These are phyloP conservation scores for Ailuropoda melanoleuca DNA, from an alignment of 2,113 vertebrate genomes.

Conservation along the genomic window DNA sequence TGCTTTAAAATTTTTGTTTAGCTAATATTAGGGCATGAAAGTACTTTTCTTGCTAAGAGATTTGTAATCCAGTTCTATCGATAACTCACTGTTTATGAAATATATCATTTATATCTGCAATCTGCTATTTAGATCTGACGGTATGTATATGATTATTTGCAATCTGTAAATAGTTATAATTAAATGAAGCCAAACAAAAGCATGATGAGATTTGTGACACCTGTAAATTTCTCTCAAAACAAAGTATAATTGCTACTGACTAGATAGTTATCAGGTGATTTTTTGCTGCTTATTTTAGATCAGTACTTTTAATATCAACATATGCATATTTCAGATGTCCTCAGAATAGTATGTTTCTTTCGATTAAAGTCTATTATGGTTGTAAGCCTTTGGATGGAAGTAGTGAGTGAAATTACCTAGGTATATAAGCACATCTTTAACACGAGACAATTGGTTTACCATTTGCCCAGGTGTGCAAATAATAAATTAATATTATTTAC, in stretches of 20 bases:
- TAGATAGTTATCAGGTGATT: background rate
- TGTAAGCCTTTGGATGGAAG: background rate
- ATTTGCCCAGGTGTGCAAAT: background rate
- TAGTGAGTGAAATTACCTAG: background rate
- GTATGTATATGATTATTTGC: slow-evolving; percentile 31
- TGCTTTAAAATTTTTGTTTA: background rate
- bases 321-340: background rate
- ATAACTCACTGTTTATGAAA: background rate
- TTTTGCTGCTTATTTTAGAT: slow-evolving; percentile 28
- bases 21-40: background rate
- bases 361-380: background rate
- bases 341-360: background rate
- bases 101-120: background rate
- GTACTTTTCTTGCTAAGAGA: background rate
- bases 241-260: background rate
- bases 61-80: background rate
- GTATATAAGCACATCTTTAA: background rate
- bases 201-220: background rate
- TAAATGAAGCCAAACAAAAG: background rate
- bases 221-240: background rate
- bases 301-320: background rate
- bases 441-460: background rate
- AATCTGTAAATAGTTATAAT: slow-evolving; percentile 25
- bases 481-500: background rate
- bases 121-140: background rate